phyloP scores from a whole-genome alignment of 2,797 vertebrate species.

The Cossypha polioptera region DNA sequence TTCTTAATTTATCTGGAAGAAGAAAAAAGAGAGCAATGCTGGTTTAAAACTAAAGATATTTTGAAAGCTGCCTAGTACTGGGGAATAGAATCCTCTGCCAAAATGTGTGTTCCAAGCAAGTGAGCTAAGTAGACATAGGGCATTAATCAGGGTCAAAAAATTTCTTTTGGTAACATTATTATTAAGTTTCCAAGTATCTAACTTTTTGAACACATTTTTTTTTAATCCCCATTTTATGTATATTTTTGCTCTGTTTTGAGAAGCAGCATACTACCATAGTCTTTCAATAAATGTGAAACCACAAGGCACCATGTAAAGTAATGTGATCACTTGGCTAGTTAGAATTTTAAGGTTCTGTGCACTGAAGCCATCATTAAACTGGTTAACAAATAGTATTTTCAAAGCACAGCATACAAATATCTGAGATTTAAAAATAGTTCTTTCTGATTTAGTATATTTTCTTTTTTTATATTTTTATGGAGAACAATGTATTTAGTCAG shows the following conservation, averaged over 20 bases:
- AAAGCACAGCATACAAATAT: not conserved
- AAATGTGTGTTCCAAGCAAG: not conserved
- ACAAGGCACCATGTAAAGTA: not conserved
- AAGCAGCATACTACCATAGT: not conserved
- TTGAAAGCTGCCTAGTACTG: not conserved
- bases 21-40: not conserved
- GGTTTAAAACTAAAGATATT: not conserved
- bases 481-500: accelerated
- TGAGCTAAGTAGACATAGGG: not conserved
- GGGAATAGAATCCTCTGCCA: not conserved
- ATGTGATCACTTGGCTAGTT: not conserved
- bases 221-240: not conserved
- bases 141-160: not conserved
- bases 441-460: not conserved
- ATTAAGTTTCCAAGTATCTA: not conserved
- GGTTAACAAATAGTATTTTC: not conserved
- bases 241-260: not conserved
- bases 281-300: not conserved
- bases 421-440: not conserved
- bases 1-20: not conserved
- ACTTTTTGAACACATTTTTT: not conserved
- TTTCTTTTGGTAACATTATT: not conserved
- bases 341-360: not conserved
- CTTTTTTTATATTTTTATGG: not conserved
- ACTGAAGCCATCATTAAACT: not conserved